These are phyloP conservation scores for Nymphalis polychloros DNA, from an alignment of 2,888 invertebrate species.

Conservation along the genomic window DNA sequence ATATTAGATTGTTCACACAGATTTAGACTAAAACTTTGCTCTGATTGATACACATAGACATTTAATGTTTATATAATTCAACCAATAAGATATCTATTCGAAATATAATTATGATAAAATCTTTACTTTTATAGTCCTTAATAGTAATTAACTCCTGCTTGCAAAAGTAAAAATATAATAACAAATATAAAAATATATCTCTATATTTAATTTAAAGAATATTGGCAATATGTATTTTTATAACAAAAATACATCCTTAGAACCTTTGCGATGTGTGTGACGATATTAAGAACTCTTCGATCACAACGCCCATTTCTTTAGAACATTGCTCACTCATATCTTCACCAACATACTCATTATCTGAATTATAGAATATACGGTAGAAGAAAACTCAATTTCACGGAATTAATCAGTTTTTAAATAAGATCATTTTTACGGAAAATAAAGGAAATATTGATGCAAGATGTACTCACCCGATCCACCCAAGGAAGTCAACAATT, in stretches of 20 bases:
- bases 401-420: slow-evolving; percentile 33
- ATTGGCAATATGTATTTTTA: slow-evolving; percentile 24
- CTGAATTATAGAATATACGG: slow-evolving; percentile 3
- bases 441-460: slow-evolving; percentile 59
- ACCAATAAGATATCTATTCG: neutral
- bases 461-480: slow-evolving; percentile 73
- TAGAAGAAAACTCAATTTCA: neutral
- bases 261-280: slow-evolving; percentile 32
- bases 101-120: neutral
- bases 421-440: slow-evolving; percentile 41
- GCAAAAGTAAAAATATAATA: neutral
- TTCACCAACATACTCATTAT: slow-evolving; percentile 7
- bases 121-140: neutral
- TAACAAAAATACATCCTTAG: slow-evolving; percentile 31
- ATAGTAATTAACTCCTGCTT: neutral
- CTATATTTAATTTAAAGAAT: neutral
- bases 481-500: slow-evolving; percentile 71
- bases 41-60: too few relatives aligned
- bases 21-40: too few relatives aligned
- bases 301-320: slow-evolving; percentile 70
- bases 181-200: neutral
- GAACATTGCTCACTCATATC: slow-evolving; percentile 21
- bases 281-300: slow-evolving; percentile 58
- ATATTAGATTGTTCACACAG: too few relatives aligned
- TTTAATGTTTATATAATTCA: neutral